Percentiles rank a stretch among this genome's conserved stretches.
phyloP scores from a whole-genome alignment of 2,797 vertebrate species.

The Clarias platycephalus region DNA sequence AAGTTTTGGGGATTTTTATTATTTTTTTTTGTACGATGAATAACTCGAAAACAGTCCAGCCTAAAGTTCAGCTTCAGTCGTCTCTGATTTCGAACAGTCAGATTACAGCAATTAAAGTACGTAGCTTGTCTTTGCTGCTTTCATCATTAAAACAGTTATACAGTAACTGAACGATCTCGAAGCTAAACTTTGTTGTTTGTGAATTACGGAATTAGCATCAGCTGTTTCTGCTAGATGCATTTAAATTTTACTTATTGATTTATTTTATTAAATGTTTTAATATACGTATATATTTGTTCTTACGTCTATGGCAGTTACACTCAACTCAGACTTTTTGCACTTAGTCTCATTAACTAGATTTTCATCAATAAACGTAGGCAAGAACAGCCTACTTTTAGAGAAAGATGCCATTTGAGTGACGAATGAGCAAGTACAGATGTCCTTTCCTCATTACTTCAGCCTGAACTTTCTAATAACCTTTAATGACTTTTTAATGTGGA shows the following conservation, averaged over 20 bases:
- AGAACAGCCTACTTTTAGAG: not conserved
- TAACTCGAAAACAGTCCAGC: slow-evolving; percentile 41
- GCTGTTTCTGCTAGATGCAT: not conserved
- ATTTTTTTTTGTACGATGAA: slow-evolving; percentile 41
- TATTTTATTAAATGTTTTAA: not conserved
- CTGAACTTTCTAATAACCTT: not conserved
- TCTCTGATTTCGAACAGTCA: slow-evolving; percentile 56
- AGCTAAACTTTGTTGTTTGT: not conserved
- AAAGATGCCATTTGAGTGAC: not conserved
- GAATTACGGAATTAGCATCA: not conserved
- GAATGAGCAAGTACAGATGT: not conserved
- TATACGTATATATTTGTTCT: not conserved
- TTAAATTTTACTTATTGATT: not conserved
- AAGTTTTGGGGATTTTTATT: too few relatives aligned
- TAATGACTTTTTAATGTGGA: not conserved
- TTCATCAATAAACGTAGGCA: not conserved
- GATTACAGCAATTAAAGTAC: slow-evolving; percentile 61
- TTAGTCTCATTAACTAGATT: not conserved
- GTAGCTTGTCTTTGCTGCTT: slow-evolving; percentile 25
- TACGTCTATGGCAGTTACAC: not conserved
- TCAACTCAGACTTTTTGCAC: not conserved
- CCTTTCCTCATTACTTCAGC: not conserved
- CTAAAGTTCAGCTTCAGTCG: slow-evolving; percentile 53
- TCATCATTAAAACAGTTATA: not conserved
- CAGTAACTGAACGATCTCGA: not conserved